Conservation (phyloP, 2,113 vertebrate genomes). For the Eulacestoma nigropectus region DNA sequence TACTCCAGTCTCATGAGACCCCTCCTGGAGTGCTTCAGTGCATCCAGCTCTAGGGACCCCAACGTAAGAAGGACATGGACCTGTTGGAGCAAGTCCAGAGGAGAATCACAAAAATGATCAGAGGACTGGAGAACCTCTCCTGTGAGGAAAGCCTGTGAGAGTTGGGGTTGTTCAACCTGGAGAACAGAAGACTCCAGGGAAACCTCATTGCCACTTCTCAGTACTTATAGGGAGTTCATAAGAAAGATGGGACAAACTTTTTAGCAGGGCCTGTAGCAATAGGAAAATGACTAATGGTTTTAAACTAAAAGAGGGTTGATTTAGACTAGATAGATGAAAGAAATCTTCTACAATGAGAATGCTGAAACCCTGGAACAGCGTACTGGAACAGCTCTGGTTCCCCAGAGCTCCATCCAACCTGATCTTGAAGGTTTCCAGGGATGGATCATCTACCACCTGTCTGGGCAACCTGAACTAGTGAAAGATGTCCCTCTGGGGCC, state of each 20-base stretch:
- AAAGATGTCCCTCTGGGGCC: background rate
- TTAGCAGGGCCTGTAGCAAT: accelerated
- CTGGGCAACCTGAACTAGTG: background rate
- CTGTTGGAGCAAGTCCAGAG: background rate
- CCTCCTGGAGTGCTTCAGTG: background rate
- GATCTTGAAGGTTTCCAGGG: background rate
- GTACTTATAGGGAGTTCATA: background rate
- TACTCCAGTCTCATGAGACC: background rate
- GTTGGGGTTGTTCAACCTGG: background rate
- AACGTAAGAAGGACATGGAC: background rate
- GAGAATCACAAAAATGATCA: background rate
- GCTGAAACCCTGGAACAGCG: background rate
- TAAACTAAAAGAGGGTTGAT: background rate
- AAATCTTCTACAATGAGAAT: background rate
- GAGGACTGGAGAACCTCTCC: background rate
- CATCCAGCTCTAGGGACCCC: background rate
- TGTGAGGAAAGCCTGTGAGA: background rate
- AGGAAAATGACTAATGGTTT: background rate
- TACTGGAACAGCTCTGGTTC: background rate
- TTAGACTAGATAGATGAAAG: background rate
- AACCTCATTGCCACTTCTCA: background rate
- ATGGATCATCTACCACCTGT: background rate
- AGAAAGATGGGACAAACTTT: background rate
- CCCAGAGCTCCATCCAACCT: background rate
- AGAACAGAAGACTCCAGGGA: background rate